These are phyloP conservation scores for Palythoa caribaeorum DNA, from an alignment of 92 coral and sea anemone genomes.

Conservation along the genomic window DNA sequence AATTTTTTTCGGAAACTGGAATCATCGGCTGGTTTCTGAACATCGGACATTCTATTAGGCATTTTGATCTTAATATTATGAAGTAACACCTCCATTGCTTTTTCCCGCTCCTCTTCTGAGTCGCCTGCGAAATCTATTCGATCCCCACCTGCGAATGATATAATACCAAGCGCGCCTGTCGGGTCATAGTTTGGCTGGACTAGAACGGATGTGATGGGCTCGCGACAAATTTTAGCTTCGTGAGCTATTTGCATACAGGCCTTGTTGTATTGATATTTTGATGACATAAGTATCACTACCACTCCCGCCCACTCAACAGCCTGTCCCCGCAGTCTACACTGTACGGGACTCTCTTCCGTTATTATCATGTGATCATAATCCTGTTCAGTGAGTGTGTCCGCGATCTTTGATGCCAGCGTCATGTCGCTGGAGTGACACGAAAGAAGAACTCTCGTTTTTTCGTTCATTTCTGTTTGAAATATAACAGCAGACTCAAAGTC, in stretches of 20 bases:
- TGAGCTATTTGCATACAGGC: conserved; percentile 42
- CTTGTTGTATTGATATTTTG: conserved; percentile 33
- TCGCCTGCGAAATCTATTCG: conserved; percentile 34
- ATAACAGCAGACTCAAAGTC: no score
- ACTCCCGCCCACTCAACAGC: conserved; percentile 48
- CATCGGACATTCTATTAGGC: not conserved
- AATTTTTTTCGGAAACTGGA: conserved; percentile 19
- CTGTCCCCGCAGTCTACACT: conserved; percentile 19
- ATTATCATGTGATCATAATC: conserved; percentile 24
- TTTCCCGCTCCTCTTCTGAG: not conserved
- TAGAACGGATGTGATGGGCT: conserved; percentile 44
- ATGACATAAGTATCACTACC: conserved; percentile 26
- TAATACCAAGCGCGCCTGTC: conserved; percentile 31
- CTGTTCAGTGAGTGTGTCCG: conserved; percentile 4
- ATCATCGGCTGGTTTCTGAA: conserved; percentile 9
- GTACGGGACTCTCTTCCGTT: conserved; percentile 31
- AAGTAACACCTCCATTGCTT: conserved; percentile 4
- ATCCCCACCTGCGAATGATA: conserved; percentile 45
- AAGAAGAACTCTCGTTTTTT: conserved; percentile 12
- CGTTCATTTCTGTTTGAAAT: no score
- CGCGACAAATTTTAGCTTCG: conserved; percentile 36
- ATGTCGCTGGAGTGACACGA: conserved; percentile 41
- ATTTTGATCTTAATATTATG: conserved; percentile 20
- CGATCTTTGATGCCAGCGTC: conserved; percentile 40
- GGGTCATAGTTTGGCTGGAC: conserved; percentile 34